A percentile compares a stretch with the other conserved stretches of the same genome.
These are phyloP conservation scores for Euthynnus affinis DNA, from an alignment of 2,797 vertebrate species.

Conservation along the genomic window DNA sequence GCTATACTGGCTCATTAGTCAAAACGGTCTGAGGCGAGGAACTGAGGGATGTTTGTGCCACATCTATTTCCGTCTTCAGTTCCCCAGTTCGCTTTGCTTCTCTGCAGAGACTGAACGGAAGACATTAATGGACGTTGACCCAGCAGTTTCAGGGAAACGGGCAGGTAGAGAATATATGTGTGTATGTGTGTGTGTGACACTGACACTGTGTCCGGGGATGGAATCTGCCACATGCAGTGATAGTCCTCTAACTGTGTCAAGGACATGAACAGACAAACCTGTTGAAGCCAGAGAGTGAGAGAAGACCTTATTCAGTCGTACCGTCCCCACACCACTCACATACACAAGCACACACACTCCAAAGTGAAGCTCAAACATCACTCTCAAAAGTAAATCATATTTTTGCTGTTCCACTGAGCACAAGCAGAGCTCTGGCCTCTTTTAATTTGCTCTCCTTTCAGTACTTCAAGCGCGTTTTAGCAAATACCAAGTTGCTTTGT, in stretches of 20 bases:
- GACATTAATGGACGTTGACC: constrained; percentile 62
- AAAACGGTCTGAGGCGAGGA: constrained; percentile 65
- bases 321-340: constrained; percentile 2
- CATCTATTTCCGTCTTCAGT: constrained; percentile 80
- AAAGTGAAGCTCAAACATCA: constrained; percentile 20
- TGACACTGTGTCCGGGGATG: constrained; percentile 51
- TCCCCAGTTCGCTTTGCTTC: constrained; percentile 46
- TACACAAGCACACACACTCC: constrained; percentile 19
- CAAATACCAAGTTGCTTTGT: constrained; percentile 37
- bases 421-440: constrained; percentile 25
- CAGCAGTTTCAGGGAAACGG: constrained; percentile 54
- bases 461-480: not conserved
- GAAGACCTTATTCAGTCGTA: constrained; percentile 39
- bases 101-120: constrained; percentile 58
- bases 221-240: constrained; percentile 35
- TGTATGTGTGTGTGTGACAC: constrained; percentile 16
- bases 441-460: constrained; percentile 30
- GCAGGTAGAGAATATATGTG: constrained; percentile 53
- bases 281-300: constrained; percentile 39
- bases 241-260: constrained; percentile 79
- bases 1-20: constrained; percentile 80
- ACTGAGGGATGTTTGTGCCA: constrained; percentile 64
- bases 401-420: constrained; percentile 28
- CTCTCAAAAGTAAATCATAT: constrained; percentile 39
- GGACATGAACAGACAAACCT: constrained; percentile 62